Evolutionary conservation across 2,797 vertebrate species (phyloP).

Genomic region (Podargus strigoides): DNA sequence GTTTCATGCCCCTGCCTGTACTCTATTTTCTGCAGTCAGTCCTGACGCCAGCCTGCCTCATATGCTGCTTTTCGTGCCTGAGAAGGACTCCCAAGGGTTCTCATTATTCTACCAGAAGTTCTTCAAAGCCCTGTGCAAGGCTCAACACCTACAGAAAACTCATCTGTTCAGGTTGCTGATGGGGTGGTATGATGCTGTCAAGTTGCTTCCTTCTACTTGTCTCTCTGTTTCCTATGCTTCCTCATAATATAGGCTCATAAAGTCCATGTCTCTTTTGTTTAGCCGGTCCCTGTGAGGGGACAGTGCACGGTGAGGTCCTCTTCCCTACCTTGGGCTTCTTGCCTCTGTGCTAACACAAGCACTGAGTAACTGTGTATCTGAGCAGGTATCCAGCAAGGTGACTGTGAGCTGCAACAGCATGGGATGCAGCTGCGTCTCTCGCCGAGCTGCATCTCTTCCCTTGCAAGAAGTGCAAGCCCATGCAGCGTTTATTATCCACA

Average conservation of each 20-base stretch:
- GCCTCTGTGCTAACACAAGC: no score
- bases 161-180: background rate
- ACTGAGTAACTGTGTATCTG: no score
- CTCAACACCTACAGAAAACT: background rate
- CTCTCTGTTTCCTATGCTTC: background rate
- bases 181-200: background rate
- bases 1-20: background rate
- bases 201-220: background rate
- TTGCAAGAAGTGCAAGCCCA: background rate
- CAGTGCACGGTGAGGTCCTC: background rate
- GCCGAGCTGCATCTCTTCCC: no score
- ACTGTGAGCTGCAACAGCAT: background rate
- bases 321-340: background rate
- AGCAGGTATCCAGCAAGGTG: background rate
- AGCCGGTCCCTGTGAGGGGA: no score
- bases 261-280: accelerated
- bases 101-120: background rate
- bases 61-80: background rate
- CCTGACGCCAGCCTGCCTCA: background rate
- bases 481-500: background rate
- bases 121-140: background rate
- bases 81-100: background rate
- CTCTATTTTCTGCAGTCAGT: background rate
- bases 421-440: background rate
- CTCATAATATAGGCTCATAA: background rate